A percentile compares a stretch with the other conserved stretches of the same genome.
Evolutionary conservation across 2,113 vertebrate genomes (phyloP).

Genomic region (Fulica atra): DNA sequence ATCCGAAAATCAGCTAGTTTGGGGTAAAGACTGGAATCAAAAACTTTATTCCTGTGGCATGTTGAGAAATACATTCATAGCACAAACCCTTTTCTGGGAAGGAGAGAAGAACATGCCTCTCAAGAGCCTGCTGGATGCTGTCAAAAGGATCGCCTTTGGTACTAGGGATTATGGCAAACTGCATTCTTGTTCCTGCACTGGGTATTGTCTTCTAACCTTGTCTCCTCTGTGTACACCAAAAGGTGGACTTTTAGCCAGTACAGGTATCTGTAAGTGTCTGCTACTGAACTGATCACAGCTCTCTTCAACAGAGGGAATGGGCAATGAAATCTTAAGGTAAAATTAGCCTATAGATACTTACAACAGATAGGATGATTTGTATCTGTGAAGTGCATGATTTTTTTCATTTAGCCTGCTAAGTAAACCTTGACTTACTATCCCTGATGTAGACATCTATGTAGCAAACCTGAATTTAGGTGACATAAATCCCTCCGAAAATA

Average conservation of each 20-base stretch:
- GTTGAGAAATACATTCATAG: background rate
- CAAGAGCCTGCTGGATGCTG: background rate
- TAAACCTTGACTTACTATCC: background rate
- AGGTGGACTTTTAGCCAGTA: background rate
- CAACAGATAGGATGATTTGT: background rate
- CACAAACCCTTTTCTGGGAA: background rate
- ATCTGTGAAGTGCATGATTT: background rate
- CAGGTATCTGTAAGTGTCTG: background rate
- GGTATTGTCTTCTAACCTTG: background rate
- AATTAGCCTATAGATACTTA: background rate
- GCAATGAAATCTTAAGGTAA: background rate
- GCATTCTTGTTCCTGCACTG: background rate
- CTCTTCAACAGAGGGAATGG: background rate
- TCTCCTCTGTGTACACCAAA: background rate
- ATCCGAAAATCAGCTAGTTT: background rate
- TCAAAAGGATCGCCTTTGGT: background rate
- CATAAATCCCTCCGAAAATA: background rate
- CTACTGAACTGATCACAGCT: background rate
- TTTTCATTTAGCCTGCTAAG: background rate
- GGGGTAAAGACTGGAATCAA: background rate
- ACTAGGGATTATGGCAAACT: background rate
- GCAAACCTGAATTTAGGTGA: background rate
- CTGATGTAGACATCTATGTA: background rate
- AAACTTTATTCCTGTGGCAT: background rate
- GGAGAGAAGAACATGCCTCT: background rate